Base-by-base conservation (phyloP, 2,888 invertebrate species). In the Leptopilina syphax region DNA sequence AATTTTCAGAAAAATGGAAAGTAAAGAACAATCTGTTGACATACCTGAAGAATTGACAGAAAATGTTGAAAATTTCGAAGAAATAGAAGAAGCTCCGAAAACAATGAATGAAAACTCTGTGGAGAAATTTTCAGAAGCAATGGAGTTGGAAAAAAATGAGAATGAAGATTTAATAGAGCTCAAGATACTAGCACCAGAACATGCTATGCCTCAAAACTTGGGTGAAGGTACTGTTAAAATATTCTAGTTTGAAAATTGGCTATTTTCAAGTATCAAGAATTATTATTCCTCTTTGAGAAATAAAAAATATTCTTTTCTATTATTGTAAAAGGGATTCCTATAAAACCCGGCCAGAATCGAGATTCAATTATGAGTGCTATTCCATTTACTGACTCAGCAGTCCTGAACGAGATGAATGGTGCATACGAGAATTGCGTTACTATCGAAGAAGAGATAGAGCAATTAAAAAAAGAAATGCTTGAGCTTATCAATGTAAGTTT, bases 351-450 rank as follows among this genome's bases (percentile, higher is more conserved):
- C 1, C 1, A 57, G 8, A 13, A 41, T n/a, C 73, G 73, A 57
- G 57, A 73, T 73, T 73, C 73, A 73, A 73, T 57, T 54, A 73
- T 73, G 57, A 73, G n/a, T 57, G 77, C 79, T 50, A 78, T 85
- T 60, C 87, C 86, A 12, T 60, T 87, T 18, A 83, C 84, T n/a
- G 87, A 88, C 77, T 80, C 84, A 18, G 83, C 83, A 70, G 89
- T 93, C 0, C 82, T 93, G 24, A 88, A 85, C 67, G 92, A 93
- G 86, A 88, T 93, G 13, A 92, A 92, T 83, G 92, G 92, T 66
- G 92, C 93, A n/a, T 93, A 93, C 84, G 87, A 88, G n/a, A 91
- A 81, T 77, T 81, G 81, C 24, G 70, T 50, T 5, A 70, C 54
- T 4, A 81, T 93, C 83, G 93, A 93, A 13, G 91, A 90, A 84